These are phyloP conservation scores for Fragum fragum DNA, from an alignment of 2,888 invertebrate genomes.

Conservation along the genomic window DNA sequence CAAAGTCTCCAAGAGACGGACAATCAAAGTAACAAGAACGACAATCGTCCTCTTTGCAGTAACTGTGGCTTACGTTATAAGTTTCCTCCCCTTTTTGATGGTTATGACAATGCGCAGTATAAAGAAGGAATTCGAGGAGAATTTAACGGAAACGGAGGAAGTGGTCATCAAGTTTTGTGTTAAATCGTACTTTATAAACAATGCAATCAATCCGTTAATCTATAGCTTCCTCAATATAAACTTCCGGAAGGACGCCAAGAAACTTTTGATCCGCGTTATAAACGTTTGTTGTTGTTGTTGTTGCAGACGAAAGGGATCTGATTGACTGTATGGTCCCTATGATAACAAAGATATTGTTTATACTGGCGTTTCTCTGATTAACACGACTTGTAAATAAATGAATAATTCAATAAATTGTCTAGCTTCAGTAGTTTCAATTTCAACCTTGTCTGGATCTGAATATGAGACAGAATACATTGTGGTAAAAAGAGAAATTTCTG, in stretches of 20 bases:
- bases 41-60: slow-evolving; percentile 82
- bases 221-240: slow-evolving; percentile 83
- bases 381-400: neutral
- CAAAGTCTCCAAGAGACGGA: slow-evolving; percentile 58
- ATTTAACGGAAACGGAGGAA: slow-evolving; percentile 74
- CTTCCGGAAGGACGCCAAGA: slow-evolving; percentile 79
- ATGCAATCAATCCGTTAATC: slow-evolving; percentile 83
- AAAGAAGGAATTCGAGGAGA: slow-evolving; percentile 78
- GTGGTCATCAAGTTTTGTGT: slow-evolving; percentile 81
- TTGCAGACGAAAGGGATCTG: slow-evolving; percentile 25
- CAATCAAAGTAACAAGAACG: slow-evolving; percentile 79
- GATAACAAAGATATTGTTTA: neutral
- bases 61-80: slow-evolving; percentile 80
- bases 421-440: too few species aligned
- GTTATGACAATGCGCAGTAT: slow-evolving; percentile 80
- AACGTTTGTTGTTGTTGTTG: slow-evolving; percentile 63
- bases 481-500: too few species aligned
- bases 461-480: too few species aligned
- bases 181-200: slow-evolving; percentile 83
- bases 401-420: too few species aligned
- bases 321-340: slow-evolving; percentile 38
- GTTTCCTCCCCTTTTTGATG: slow-evolving; percentile 82
- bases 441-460: too few species aligned
- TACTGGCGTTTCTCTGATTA: neutral
- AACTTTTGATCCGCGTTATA: slow-evolving; percentile 67